Percentiles rank a stretch among this genome's conserved stretches.
Conservation (phyloP, 2,888 invertebrate species). For the Penaeus monodon region DNA sequence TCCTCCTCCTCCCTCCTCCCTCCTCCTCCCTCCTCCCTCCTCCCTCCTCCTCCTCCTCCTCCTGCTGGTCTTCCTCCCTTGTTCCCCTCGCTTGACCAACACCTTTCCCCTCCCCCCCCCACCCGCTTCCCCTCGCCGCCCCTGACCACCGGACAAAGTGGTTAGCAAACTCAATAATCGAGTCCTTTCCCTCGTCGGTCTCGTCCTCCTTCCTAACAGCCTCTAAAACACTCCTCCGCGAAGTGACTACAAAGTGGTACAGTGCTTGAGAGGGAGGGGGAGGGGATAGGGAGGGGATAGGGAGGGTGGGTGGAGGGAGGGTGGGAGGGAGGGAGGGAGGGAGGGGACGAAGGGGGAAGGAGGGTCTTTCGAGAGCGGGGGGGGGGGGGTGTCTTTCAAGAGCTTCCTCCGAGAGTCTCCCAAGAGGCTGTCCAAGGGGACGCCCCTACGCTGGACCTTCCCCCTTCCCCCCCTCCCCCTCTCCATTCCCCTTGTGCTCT, state of each 20-base stretch:
- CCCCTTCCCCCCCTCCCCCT: background rate
- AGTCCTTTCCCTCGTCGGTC: constrained; percentile 43
- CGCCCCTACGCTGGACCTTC: background rate
- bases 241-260: constrained; percentile 46
- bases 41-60: background rate
- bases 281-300: too few relatives aligned
- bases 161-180: constrained; percentile 53
- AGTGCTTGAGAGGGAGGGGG: too few relatives aligned
- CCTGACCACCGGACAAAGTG: constrained; percentile 55
- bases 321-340: too few relatives aligned
- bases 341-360: too few relatives aligned
- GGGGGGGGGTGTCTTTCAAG: background rate
- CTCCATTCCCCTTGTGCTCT: background rate
- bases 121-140: constrained; percentile 15
- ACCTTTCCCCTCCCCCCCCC: background rate
- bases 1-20: background rate
- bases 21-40: background rate
- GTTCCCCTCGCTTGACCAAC: constrained; percentile 4
- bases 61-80: background rate
- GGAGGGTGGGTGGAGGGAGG: too few relatives aligned
- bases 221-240: constrained; percentile 49
- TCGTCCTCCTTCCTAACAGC: constrained; percentile 34
- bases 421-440: constrained; percentile 9
- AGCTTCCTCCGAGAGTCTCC: constrained; percentile 34
- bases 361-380: too few relatives aligned